phyloP scores from a whole-genome alignment of 2,797 vertebrate species.

The Ispidina picta region DNA sequence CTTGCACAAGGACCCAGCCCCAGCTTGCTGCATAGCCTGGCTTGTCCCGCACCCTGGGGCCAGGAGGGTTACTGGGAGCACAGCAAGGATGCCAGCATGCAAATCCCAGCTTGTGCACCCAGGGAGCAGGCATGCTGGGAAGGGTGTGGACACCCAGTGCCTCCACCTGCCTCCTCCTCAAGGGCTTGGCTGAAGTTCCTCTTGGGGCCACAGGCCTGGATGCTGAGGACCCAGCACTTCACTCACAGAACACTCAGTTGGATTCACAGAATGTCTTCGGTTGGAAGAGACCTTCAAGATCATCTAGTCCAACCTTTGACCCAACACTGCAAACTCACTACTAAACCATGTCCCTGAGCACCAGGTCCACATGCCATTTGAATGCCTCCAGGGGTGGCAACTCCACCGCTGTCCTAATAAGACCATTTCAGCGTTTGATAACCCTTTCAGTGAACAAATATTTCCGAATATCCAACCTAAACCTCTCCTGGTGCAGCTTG shows the following conservation, averaged over 20 bases:
- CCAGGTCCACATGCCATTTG: too few relatives aligned
- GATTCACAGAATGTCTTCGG: too few relatives aligned
- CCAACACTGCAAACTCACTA: too few relatives aligned
- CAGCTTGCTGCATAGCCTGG: rapidly evolving
- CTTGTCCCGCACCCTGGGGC: rapidly evolving
- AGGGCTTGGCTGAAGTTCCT: neutral
- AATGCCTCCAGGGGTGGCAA: too few relatives aligned
- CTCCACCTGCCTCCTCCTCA: neutral
- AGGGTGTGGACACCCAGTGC: neutral
- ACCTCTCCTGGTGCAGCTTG: too few relatives aligned
- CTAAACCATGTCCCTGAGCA: too few relatives aligned
- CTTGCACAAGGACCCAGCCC: rapidly evolving
- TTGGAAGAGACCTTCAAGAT: too few relatives aligned
- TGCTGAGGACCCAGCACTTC: neutral
- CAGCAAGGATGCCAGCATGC: rapidly evolving
- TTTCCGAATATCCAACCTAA: too few relatives aligned
- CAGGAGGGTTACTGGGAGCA: neutral
- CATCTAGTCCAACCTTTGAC: too few relatives aligned
- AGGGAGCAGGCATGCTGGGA: rapidly evolving
- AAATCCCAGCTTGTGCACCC: neutral
- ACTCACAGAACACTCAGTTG: neutral
- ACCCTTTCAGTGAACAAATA: too few relatives aligned
- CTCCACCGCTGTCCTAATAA: too few relatives aligned
- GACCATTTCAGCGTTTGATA: too few relatives aligned
- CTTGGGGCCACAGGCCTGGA: neutral